phyloP scores from a whole-genome alignment of 2,888 invertebrate genomes.

The Tinea trinotella region DNA sequence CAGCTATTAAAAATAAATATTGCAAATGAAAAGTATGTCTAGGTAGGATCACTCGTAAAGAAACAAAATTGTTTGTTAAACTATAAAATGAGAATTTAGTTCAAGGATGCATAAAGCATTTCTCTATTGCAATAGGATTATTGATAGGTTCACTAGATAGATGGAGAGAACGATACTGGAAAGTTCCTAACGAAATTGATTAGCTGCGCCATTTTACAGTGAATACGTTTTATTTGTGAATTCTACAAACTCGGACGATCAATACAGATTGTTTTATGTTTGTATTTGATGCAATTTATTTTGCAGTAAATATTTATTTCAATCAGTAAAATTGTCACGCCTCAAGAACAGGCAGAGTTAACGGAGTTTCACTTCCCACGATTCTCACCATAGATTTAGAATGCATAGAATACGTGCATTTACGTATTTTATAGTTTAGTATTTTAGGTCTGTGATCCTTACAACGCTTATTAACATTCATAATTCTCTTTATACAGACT shows the following conservation, averaged over 20 bases:
- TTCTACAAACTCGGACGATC: background rate
- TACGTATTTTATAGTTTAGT: too few relatives aligned
- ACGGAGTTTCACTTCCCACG: too few relatives aligned
- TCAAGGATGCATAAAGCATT: conserved; percentile 9
- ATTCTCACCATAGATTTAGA: too few relatives aligned
- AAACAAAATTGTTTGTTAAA: conserved; percentile 12
- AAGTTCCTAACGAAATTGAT: background rate
- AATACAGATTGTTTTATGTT: background rate
- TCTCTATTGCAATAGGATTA: background rate
- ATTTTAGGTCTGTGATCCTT: too few relatives aligned
- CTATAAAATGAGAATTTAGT: conserved; percentile 7
- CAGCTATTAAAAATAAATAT: background rate
- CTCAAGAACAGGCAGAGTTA: too few relatives aligned
- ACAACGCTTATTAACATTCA: too few relatives aligned
- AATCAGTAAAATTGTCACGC: too few relatives aligned
- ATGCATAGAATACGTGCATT: too few relatives aligned
- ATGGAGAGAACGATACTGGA: background rate
- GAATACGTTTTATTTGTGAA: background rate
- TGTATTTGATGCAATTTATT: background rate
- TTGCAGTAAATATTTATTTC: background rate
- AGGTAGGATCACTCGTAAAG: conserved; percentile 8
- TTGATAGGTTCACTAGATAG: background rate
- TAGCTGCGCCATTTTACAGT: background rate
- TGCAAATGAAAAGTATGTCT: conserved; percentile 11
- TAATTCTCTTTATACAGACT: too few relatives aligned